Evolutionary conservation across 2,888 invertebrate genomes (phyloP).

Genomic region (Hypena proboscidalis): DNA sequence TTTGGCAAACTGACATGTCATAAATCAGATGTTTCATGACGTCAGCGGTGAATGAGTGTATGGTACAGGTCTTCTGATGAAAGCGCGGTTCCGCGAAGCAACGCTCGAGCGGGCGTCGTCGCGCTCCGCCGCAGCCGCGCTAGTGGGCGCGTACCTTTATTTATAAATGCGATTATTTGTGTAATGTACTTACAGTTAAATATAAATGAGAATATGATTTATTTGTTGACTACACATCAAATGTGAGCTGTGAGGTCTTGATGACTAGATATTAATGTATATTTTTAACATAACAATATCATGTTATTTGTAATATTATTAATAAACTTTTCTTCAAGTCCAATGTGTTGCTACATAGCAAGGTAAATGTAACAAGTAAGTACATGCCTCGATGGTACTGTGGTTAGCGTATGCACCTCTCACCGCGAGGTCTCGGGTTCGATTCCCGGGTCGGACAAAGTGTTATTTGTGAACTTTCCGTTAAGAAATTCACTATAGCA

Average conservation of each 20-base stretch:
- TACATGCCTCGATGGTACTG: no score
- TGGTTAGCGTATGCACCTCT: no score
- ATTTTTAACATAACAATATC: not conserved
- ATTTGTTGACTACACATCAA: conserved; percentile 3
- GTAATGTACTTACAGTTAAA: conserved; percentile 14
- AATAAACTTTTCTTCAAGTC: no score
- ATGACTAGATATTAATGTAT: no score
- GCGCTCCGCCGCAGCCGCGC: conserved; percentile 40
- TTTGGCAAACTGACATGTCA: conserved; percentile 33
- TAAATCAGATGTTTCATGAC: conserved; percentile 29
- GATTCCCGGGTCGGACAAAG: no score
- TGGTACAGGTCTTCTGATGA: conserved; percentile 44
- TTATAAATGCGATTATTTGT: conserved; percentile 23
- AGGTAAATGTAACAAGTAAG: no score
- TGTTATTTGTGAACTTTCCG: no score
- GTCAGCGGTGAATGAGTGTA: conserved; percentile 15
- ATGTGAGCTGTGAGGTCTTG: not conserved
- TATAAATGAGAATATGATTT: conserved; percentile 16
- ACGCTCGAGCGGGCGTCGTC: conserved; percentile 50
- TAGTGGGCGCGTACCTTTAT: conserved; percentile 33
- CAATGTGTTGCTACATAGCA: no score
- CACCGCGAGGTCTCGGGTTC: no score
- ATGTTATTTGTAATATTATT: not conserved
- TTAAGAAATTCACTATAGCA: no score
- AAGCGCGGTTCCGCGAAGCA: conserved; percentile 59